Evolutionary conservation across 2,113 vertebrate genomes (phyloP), one percentile per base, ranked within the genome.

Genomic region (Laticauda laticaudata): DNA sequence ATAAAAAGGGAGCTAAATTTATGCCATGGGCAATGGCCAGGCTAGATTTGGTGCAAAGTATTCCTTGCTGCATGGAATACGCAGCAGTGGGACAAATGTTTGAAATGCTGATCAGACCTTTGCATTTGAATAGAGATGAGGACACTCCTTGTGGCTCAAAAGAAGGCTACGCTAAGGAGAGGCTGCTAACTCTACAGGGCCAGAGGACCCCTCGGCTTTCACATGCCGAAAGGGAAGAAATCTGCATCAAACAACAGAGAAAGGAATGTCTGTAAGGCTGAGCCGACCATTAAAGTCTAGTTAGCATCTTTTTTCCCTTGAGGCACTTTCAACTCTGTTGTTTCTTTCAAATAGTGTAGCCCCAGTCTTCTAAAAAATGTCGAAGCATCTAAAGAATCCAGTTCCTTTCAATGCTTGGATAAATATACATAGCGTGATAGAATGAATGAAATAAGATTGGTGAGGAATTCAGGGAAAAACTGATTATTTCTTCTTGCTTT

Each of bases 21-120:
- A 43, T 89, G 39, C 48, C 10, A 1, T 23, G 43, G 81, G 85
- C 86, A 53, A 92, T 53, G 15, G 5, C 59, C 57, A 43, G 24
- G 8, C 61, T 75, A 81, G 23, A 53, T 43, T 55, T 81, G 61
- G 55, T 89, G 53, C 7, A 57, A 56, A 89, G 12, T 14, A 43
- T 14, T 18, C 53, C 24, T 21, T 7, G 29, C 20, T 87, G 43
- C 5, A 45, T 86, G 59, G 55, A n/a, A 21, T 24, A 15, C 87
- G 51, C 8, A 87, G 91, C 45, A 23, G 8, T 61, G 29, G 59
- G 54, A 5, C 20, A 12, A 43, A 88, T 43, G 34, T 81, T 89
- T 89, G 87, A 89, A 88, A 53, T 88, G 91, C n/a, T 20, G n/a
- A 55, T 89, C 8, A 86, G 56, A 23, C 43, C 26, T 92, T 89